phyloP scores from a whole-genome alignment of 2,113 vertebrate species.

The Oplegnathus fasciatus region DNA sequence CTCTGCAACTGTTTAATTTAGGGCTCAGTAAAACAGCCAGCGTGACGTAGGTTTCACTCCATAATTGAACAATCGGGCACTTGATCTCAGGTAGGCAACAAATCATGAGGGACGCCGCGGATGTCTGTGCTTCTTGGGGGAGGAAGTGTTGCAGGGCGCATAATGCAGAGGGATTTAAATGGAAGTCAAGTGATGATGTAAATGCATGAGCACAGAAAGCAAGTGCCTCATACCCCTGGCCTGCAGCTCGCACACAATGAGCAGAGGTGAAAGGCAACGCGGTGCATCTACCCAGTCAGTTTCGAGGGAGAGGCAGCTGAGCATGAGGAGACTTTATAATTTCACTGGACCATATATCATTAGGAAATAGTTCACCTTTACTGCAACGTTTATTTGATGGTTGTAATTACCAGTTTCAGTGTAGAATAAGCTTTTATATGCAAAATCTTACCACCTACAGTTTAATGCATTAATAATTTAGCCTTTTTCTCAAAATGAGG shows the following conservation, averaged over 20 bases:
- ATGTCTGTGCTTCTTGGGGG: slow-evolving; percentile 18
- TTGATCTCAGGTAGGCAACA: slow-evolving; percentile 66
- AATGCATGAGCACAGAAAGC: slow-evolving; percentile 54
- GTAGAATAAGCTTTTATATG: neutral
- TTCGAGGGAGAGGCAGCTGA: neutral
- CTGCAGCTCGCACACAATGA: slow-evolving; percentile 6
- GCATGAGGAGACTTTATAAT: slow-evolving; percentile 3
- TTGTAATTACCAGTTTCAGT: neutral
- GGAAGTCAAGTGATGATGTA: slow-evolving; percentile 60
- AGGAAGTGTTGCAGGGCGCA: slow-evolving; percentile 32
- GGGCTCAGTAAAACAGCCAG: slow-evolving; percentile 31
- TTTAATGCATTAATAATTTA: slow-evolving; percentile 21
- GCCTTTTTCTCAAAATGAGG: slow-evolving; percentile 2
- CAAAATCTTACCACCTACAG: neutral
- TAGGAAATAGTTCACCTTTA: slow-evolving; percentile 16
- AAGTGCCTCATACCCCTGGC: slow-evolving; percentile 1
- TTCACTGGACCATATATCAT: neutral
- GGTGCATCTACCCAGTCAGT: neutral
- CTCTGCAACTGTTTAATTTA: slow-evolving; percentile 42
- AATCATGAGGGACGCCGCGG: slow-evolving; percentile 33
- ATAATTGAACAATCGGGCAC: slow-evolving; percentile 59
- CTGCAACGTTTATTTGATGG: neutral
- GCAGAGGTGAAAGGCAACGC: slow-evolving; percentile 40
- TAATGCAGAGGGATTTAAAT: slow-evolving; percentile 48
- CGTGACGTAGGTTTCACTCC: slow-evolving; percentile 42